phyloP scores from a whole-genome alignment of 2,888 invertebrate species.

The Aricia artaxerxes region DNA sequence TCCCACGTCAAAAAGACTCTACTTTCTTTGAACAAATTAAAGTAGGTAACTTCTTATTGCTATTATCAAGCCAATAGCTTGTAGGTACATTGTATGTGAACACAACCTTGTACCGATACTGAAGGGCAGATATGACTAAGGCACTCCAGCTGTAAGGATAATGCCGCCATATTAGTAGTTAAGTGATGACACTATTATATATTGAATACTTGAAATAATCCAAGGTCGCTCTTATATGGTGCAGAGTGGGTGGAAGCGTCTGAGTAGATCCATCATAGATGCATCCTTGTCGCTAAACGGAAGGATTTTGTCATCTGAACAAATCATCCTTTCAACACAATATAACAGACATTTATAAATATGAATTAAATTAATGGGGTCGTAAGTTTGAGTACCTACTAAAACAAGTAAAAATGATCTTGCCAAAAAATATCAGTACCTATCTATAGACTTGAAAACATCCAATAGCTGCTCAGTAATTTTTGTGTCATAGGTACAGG shows the following conservation, averaged over 20 bases:
- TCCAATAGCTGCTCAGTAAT: background rate
- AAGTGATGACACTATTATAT: constrained; percentile 20
- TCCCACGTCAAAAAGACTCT: too few relatives aligned
- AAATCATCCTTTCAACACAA: background rate
- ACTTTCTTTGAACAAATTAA: too few relatives aligned
- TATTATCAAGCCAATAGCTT: constrained; percentile 1
- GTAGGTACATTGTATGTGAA: background rate
- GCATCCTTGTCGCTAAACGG: background rate
- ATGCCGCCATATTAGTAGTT: constrained; percentile 17
- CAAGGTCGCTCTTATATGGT: constrained; percentile 21
- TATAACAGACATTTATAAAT: background rate
- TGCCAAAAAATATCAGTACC: too few relatives aligned
- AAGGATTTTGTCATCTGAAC: background rate
- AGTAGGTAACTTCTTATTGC: background rate
- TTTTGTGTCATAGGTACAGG: too few relatives aligned
- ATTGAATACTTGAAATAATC: constrained; percentile 18
- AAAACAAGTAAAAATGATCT: background rate
- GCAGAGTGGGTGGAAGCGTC: constrained; percentile 5
- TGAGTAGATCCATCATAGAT: background rate
- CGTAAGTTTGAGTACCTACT: background rate
- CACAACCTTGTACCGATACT: background rate
- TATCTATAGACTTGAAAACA: background rate
- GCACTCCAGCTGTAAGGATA: constrained; percentile 15
- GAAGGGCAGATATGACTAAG: constrained; percentile 24
- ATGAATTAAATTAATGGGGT: background rate